Evolutionary conservation across 2,797 vertebrate species (phyloP).

Genomic region (Miichthys miiuy): DNA sequence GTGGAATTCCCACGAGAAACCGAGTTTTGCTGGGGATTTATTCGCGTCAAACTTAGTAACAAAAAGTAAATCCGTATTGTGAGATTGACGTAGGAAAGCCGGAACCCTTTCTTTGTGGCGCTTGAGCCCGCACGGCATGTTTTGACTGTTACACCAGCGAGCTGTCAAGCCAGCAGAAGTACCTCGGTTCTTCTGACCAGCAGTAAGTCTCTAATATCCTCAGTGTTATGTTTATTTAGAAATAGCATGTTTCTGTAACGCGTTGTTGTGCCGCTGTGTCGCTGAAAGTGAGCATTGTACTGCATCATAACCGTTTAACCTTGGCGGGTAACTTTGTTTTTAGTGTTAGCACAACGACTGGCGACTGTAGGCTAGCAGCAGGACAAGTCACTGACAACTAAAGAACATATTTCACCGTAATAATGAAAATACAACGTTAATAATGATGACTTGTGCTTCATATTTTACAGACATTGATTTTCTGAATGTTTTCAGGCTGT

Average conservation of each 20-base stretch:
- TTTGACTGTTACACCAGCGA: slow-evolving; percentile 60
- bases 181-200: slow-evolving; percentile 12
- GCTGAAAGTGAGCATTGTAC: not conserved
- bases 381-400: slow-evolving; percentile 1
- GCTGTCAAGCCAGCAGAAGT: slow-evolving; percentile 49
- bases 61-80: not conserved
- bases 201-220: slow-evolving; percentile 43
- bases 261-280: not conserved
- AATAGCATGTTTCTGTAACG: rapidly evolving
- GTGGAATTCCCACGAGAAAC: not conserved
- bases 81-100: not conserved
- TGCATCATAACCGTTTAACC: not conserved
- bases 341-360: not conserved
- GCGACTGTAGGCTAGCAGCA: slow-evolving; percentile 19
- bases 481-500: not conserved
- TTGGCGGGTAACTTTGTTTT: slow-evolving; percentile 38
- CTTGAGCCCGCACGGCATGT: slow-evolving; percentile 58
- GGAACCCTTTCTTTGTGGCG: slow-evolving; percentile 53
- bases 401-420: not conserved
- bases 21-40: not conserved
- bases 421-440: not conserved
- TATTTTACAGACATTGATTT: not conserved
- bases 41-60: not conserved
- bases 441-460: not conserved
- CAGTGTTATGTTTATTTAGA: not conserved